Evolutionary conservation across 2,113 vertebrate species (phyloP), one percentile per base, ranked within the genome.

Genomic region (Lamprotornis superbus): DNA sequence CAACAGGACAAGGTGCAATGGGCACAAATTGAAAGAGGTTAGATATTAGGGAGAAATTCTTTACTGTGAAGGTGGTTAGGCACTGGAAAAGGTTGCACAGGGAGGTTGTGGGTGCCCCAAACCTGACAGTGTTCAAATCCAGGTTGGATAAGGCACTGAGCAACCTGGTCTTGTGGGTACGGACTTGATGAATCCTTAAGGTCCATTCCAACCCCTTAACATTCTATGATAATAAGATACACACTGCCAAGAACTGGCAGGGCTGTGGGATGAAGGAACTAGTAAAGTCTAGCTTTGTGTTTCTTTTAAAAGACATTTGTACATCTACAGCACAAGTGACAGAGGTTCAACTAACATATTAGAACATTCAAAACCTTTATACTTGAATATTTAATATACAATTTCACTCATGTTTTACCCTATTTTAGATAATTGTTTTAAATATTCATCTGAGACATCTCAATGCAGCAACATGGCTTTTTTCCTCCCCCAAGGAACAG

Each of bases 231-330:
- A 44, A 12, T 4, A 59, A 44, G 22, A 23, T 28, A 17, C 24
- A 39, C 33, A 67, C 6, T 1, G 5, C 11, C 52, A 73, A 56
- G 52, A 91, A 28, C 13, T 25, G 20, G 23, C 7, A 1, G 5
- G 23, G 53, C 18, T 50, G 30, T 7, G 22, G 22, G 10, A 42
- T 17, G 12, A 70, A 61, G 21, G 25, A 80, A 52, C 13, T 33
- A 47, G 21, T 6, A 4, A 44, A 47, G 11, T 11, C 44, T 21
- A 49, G 12, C 13, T 27, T 46, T 33, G 11, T 0, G 0, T 35
- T 57, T 96, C 63, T 67, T 5, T 25, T 35, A 19, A n/a, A 52
- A 81, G 12, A 82, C 85, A 57, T 30, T 20, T 40, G 1, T 22
- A 67, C 44, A 6, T 30, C 69, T 59, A 46, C 7, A 55, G 13